Percentiles rank a stretch among this genome's conserved stretches.
phyloP scores from a whole-genome alignment of 2,888 invertebrate species.

The Melieria omissa region DNA sequence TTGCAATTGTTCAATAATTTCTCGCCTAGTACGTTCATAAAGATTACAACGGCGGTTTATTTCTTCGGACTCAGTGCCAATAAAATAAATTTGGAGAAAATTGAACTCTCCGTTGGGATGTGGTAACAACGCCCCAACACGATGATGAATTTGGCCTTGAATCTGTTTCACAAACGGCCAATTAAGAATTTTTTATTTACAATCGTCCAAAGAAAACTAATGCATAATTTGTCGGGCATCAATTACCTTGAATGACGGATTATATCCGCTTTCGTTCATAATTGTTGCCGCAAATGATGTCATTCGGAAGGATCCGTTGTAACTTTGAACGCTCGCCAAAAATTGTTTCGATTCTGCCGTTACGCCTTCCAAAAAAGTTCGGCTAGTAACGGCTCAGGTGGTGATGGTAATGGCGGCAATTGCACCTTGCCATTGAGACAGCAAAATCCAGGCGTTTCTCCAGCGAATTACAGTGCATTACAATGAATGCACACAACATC shows the following conservation, averaged over 20 bases:
- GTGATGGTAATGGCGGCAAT: conserved; percentile 26
- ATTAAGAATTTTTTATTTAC: neutral
- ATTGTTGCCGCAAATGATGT: conserved; percentile 47
- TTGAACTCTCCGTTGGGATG: conserved; percentile 27
- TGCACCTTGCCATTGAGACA: conserved; percentile 45
- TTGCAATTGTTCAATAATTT: conserved; percentile 32
- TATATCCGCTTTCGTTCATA: conserved; percentile 48
- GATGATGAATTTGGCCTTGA: conserved; percentile 38
- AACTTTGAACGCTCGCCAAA: too few relatives aligned
- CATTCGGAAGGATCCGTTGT: conserved; percentile 53
- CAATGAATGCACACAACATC: conserved; percentile 36
- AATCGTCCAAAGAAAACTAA: conserved; percentile 10
- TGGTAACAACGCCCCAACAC: conserved; percentile 13
- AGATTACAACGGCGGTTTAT: conserved; percentile 23
- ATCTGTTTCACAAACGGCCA: conserved; percentile 30
- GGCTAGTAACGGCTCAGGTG: conserved; percentile 54
- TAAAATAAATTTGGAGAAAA: conserved; percentile 39
- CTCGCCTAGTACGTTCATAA: conserved; percentile 4
- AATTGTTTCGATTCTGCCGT: neutral
- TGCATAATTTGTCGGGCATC: conserved; percentile 5
- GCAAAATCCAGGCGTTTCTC: conserved; percentile 35
- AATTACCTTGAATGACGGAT: conserved; percentile 45
- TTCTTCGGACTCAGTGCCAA: conserved; percentile 28
- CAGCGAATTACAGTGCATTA: conserved; percentile 35
- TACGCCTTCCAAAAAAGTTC: conserved; percentile 56